Conservation (phyloP, 2,797 vertebrate genomes). For the Mareca strepera region DNA sequence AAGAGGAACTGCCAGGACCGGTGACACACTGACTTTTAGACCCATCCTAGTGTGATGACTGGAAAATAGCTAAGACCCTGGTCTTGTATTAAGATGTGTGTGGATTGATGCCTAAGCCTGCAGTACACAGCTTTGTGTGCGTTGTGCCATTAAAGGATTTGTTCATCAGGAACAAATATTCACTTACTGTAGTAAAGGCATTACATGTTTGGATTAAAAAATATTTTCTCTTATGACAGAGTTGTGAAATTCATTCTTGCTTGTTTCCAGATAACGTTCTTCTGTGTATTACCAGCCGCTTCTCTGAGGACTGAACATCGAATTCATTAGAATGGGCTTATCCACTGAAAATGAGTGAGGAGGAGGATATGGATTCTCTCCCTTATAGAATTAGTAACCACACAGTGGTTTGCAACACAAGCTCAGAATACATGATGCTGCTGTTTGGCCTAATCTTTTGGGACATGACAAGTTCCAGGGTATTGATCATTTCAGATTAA, state of each 20-base stretch:
- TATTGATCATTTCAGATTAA: slow-evolving; percentile 73
- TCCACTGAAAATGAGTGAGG: not conserved
- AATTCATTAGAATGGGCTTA: not conserved
- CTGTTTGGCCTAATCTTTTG: slow-evolving; percentile 50
- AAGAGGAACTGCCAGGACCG: not conserved
- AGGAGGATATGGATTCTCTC: not conserved
- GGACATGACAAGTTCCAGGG: slow-evolving; percentile 56
- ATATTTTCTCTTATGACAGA: not conserved
- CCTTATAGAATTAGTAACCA: slow-evolving; percentile 31
- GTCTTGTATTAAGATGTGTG: not conserved
- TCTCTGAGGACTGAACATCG: not conserved
- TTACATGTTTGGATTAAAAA: not conserved
- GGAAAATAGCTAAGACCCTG: not conserved
- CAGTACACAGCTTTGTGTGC: not conserved
- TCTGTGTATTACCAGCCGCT: not conserved
- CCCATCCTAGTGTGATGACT: not conserved
- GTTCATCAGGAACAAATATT: not conserved
- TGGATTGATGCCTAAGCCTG: not conserved
- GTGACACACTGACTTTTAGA: not conserved
- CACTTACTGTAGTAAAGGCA: not conserved
- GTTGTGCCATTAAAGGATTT: not conserved
- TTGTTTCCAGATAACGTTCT: not conserved
- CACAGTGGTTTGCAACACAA: not conserved
- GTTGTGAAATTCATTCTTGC: not conserved
- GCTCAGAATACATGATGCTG: slow-evolving; percentile 3